Base-by-base conservation (phyloP, 2,888 invertebrate genomes). In the Eupithecia subfuscata region DNA sequence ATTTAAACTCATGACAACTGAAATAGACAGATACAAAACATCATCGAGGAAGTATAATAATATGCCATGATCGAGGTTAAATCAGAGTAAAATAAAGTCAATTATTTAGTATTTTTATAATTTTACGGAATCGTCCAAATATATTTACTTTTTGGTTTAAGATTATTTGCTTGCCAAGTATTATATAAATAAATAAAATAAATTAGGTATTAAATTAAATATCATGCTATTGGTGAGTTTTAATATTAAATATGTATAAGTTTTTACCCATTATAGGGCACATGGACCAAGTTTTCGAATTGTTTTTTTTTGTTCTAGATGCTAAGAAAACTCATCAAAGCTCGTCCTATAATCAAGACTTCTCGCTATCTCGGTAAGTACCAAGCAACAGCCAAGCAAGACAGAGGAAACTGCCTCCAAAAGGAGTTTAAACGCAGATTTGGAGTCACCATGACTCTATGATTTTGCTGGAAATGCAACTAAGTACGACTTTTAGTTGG, bases 261-360 rank as follows among this genome's bases (percentile, higher is more conserved):
- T 25, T 25, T 60, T 14, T 60, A 22, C 8, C n/a, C n/a, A 52
- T 2, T 43, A 43, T 12, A 22, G 11, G 56, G 22, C 22, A 25
- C 12, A 25, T 12, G 11, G 56, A 25, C 12, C 25, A 25, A 6
- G 22, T 22, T 4, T 56, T 60, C 14, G 25, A 60, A 60, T 25
- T 60, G 60, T 60, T 60, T 60, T 56, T 11, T 56, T 56, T 60
- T 60, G 25, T 60, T 60, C 22, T 60, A 60, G 60, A 25, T 60
- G 25, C 22, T 60, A 25, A 25, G 60, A 60, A 60, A 60, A 22
- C 60, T 25, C 6, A 14, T 56, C 56, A 22, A 1, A 25, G 5
- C 12, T 25, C 60, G 25, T 60, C 25, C 4, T 25, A 60, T 60
- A 60, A 9, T 60, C 60, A 12, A 25, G 22, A 60, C 25, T 14